phyloP scores from a whole-genome alignment of 1,140 invertebrate genomes.

The Drosophila mauritiana region DNA sequence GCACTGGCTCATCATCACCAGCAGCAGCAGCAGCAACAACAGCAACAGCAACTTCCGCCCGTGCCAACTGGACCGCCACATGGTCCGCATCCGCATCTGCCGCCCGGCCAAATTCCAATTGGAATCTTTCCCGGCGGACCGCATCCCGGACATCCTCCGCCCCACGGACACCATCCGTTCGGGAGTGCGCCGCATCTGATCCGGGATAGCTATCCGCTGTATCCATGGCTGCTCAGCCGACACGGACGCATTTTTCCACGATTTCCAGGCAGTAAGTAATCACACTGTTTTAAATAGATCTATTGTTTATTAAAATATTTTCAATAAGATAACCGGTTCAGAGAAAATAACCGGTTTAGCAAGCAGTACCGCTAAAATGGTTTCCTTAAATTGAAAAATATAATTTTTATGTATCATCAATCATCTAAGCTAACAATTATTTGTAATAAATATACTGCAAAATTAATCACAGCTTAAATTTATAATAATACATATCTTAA shows the following conservation, averaged over 20 bases:
- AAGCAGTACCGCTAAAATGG: background rate
- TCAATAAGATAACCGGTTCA: background rate
- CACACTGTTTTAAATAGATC: background rate
- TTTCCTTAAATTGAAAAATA: conserved; percentile 11
- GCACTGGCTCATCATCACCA: conserved; percentile 85
- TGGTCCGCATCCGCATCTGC: conserved; percentile 86
- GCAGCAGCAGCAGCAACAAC: conserved; percentile 84
- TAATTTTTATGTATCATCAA: conserved; percentile 4
- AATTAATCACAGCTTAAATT: background rate
- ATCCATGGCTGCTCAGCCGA: conserved; percentile 95
- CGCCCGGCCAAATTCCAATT: conserved; percentile 84
- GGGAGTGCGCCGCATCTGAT: conserved; percentile 87
- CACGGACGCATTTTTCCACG: conserved; percentile 95
- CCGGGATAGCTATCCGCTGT: conserved; percentile 93
- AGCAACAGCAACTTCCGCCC: conserved; percentile 64
- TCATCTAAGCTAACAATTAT: background rate
- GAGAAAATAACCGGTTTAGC: background rate
- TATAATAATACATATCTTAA: background rate
- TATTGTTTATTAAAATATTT: background rate
- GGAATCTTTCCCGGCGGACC: conserved; percentile 81
- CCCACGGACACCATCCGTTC: conserved; percentile 86
- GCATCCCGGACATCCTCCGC: conserved; percentile 79
- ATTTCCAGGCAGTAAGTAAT: conserved; percentile 93
- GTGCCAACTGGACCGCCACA: conserved; percentile 77
- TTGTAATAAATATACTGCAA: background rate